phyloP scores from a whole-genome alignment of 2,888 invertebrate genomes.

The Xiphydria camelus region DNA sequence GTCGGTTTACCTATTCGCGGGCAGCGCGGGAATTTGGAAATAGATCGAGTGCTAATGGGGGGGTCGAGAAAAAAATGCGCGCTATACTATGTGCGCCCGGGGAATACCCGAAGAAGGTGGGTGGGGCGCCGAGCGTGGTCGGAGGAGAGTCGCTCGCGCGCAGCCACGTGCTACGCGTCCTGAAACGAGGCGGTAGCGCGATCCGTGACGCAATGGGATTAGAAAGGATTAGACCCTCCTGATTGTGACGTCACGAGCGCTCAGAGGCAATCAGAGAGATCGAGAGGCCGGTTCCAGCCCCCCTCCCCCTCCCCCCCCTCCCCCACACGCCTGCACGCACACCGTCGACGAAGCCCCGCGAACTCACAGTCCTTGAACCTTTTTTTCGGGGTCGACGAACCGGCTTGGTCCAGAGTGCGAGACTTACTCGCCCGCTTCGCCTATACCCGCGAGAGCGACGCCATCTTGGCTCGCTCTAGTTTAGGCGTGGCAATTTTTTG shows the following conservation, averaged over 20 bases:
- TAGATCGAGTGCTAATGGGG: too few species aligned
- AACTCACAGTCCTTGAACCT: constrained; percentile 38
- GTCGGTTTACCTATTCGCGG: too few species aligned
- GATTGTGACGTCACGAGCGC: constrained; percentile 25
- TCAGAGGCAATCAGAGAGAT: constrained; percentile 12
- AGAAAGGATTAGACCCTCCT: constrained; percentile 13
- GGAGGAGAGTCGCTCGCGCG: too few species aligned
- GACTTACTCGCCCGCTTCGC: not conserved
- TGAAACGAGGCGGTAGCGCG: not conserved
- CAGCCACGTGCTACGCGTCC: not conserved
- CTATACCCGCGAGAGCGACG: constrained; percentile 1
- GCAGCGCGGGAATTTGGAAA: too few species aligned
- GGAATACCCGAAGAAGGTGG: too few species aligned
- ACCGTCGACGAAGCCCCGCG: too few species aligned
- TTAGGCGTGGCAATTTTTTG: constrained; percentile 13
- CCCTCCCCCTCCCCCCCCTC: too few species aligned
- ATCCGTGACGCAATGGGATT: constrained; percentile 12
- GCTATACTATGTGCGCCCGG: too few species aligned
- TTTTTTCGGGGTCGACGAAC: constrained; percentile 30
- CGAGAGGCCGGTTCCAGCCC: not conserved
- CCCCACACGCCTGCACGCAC: too few species aligned
- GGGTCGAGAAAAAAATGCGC: too few species aligned
- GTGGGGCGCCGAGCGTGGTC: too few species aligned
- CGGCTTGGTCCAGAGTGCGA: not conserved
- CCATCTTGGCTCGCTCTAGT: constrained; percentile 35